phyloP scores from a whole-genome alignment of 2,888 invertebrate genomes.

The Eledone cirrhosa region DNA sequence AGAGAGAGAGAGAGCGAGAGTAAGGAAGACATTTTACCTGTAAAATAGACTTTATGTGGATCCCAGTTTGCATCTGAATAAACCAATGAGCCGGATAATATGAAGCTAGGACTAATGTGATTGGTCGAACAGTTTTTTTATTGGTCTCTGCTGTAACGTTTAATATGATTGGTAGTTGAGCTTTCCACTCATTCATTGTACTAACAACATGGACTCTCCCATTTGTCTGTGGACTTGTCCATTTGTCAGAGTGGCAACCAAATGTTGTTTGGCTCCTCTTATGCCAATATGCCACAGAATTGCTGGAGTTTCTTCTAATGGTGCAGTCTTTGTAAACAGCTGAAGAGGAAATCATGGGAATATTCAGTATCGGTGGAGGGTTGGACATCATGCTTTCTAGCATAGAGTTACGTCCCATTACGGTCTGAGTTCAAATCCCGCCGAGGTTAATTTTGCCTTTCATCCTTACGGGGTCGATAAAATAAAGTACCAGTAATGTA shows the following conservation, averaged over 20 bases:
- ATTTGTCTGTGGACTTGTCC: neutral
- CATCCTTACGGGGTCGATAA: no score
- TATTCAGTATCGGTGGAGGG: no score
- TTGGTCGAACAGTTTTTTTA: neutral
- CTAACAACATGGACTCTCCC: neutral
- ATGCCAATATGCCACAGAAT: neutral
- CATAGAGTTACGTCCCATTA: no score
- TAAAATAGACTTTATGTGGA: neutral
- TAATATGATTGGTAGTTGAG: neutral
- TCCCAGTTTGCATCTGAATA: neutral
- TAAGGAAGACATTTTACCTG: neutral
- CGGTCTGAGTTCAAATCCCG: no score
- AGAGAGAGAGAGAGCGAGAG: no score
- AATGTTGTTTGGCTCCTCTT: neutral
- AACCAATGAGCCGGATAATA: conserved; percentile 18
- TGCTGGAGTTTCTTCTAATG: conserved; percentile 1
- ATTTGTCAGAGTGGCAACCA: neutral
- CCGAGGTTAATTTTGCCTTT: no score
- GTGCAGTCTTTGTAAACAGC: neutral
- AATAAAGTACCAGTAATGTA: no score
- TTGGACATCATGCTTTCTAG: no score
- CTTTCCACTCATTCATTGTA: neutral
- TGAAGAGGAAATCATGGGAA: neutral
- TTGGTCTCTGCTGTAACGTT: neutral
- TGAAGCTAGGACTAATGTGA: conserved; percentile 5